Percentiles rank a stretch among this genome's conserved stretches.
Conservation (phyloP, 2,113 vertebrate genomes). For the Hucho hucho region DNA sequence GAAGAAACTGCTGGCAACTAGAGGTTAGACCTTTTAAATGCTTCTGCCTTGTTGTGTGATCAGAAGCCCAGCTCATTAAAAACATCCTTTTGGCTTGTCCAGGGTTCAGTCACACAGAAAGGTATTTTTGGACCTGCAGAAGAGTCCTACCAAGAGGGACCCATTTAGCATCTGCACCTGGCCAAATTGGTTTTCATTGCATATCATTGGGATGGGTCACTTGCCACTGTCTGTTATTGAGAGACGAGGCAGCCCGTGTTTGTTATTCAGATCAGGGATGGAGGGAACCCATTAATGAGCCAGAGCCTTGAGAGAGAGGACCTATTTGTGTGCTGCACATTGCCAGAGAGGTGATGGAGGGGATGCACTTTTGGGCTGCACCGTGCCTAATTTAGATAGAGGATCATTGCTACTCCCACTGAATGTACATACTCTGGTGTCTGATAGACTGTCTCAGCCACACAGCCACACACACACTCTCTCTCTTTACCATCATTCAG, state of each 20-base stretch:
- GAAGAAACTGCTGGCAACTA: conserved; percentile 76
- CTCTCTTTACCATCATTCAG: conserved; percentile 51
- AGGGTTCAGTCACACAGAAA: conserved; percentile 2
- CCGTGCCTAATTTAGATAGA: conserved; percentile 64
- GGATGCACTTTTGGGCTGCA: conserved; percentile 51
- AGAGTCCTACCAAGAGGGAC: neutral
- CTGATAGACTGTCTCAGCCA: conserved; percentile 34
- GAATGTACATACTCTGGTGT: conserved; percentile 27
- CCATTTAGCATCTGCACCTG: conserved; percentile 1
- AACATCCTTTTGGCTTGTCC: neutral
- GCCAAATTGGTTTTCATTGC: neutral
- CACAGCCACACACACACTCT: conserved; percentile 9
- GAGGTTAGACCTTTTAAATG: conserved; percentile 62
- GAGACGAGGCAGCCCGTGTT: conserved; percentile 22
- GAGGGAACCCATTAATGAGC: conserved; percentile 44
- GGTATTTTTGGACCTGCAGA: conserved; percentile 11
- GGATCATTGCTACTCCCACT: conserved; percentile 42
- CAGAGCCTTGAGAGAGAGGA: conserved; percentile 48
- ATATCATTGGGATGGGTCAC: conserved; percentile 18
- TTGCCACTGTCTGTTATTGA: neutral
- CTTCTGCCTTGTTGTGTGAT: conserved; percentile 12
- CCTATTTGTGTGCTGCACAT: conserved; percentile 36
- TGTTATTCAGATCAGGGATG: conserved; percentile 29
- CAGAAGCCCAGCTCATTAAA: neutral
- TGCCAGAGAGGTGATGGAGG: conserved; percentile 61